Percentiles rank a stretch among this genome's conserved stretches.
phyloP scores from a whole-genome alignment of 2,888 invertebrate genomes.

The Athalia cordata region DNA sequence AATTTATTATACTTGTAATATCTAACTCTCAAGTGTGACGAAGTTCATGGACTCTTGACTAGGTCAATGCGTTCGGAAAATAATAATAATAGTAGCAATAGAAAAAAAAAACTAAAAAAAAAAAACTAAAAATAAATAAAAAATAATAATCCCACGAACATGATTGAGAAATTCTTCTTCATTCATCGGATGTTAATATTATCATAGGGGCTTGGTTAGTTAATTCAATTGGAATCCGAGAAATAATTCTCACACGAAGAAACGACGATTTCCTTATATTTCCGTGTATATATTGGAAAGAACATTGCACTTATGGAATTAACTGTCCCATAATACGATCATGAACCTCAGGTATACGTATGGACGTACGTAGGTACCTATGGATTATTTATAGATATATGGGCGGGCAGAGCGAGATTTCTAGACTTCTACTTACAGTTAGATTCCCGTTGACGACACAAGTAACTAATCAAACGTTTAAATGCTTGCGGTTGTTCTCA shows the following conservation, averaged over 20 bases:
- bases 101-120: no score
- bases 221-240: no score
- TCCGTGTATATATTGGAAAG: no score
- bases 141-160: no score
- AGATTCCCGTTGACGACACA: neutral
- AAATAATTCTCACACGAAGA: no score
- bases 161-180: neutral
- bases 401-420: neutral
- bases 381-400: neutral
- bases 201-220: neutral
- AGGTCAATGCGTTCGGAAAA: neutral
- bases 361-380: no score
- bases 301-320: no score
- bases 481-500: neutral
- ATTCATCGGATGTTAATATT: neutral
- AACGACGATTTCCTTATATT: no score
- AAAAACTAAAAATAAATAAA: no score
- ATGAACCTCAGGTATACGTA: neutral
- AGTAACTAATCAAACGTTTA: neutral
- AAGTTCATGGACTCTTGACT: neutral
- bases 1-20: neutral
- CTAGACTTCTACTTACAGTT: neutral
- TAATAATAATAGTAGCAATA: neutral
- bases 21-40: neutral
- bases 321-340: neutral